These are phyloP conservation scores for Gobius niger DNA, from an alignment of 2,113 vertebrate species.

Conservation along the genomic window DNA sequence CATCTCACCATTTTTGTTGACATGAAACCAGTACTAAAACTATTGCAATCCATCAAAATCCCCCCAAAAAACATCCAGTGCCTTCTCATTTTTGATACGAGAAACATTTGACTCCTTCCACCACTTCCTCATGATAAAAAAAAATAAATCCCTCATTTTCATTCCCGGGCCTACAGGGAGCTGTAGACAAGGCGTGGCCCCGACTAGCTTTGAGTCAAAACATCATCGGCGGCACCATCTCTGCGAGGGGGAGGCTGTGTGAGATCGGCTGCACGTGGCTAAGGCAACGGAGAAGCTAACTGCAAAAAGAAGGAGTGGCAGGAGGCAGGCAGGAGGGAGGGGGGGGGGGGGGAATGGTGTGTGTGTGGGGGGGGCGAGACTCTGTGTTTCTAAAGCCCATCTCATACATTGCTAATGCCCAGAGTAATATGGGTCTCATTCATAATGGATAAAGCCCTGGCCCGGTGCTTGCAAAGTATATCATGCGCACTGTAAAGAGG, in stretches of 20 bases:
- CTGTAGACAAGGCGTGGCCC: slow-evolving; percentile 33
- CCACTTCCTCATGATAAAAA: neutral
- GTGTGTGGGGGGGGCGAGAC: slow-evolving; percentile 63
- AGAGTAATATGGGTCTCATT: slow-evolving; percentile 78
- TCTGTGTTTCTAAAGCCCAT: slow-evolving; percentile 73
- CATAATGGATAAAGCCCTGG: slow-evolving; percentile 73
- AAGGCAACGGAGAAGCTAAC: slow-evolving; percentile 28
- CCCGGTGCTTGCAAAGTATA: slow-evolving; percentile 66
- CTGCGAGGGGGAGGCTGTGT: slow-evolving; percentile 37
- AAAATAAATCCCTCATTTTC: neutral
- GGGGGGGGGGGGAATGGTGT: no score
- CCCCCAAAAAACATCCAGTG: no score
- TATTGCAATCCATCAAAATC: no score
- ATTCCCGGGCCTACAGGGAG: neutral
- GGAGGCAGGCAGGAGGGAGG: slow-evolving; percentile 39
- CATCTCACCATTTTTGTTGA: no score
- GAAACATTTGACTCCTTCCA: neutral
- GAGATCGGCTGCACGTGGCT: slow-evolving; percentile 53
- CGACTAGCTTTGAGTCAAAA: slow-evolving; percentile 52
- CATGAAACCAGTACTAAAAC: neutral
- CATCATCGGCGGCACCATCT: slow-evolving; percentile 15
- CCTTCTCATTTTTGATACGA: no score
- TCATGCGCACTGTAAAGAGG: slow-evolving; percentile 72
- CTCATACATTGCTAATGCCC: slow-evolving; percentile 79
- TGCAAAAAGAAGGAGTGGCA: slow-evolving; percentile 37